A percentile compares a stretch with the other conserved stretches of the same genome.
These are phyloP conservation scores for Cylloceria caligata DNA, from an alignment of 2,888 invertebrate species.

Conservation along the genomic window DNA sequence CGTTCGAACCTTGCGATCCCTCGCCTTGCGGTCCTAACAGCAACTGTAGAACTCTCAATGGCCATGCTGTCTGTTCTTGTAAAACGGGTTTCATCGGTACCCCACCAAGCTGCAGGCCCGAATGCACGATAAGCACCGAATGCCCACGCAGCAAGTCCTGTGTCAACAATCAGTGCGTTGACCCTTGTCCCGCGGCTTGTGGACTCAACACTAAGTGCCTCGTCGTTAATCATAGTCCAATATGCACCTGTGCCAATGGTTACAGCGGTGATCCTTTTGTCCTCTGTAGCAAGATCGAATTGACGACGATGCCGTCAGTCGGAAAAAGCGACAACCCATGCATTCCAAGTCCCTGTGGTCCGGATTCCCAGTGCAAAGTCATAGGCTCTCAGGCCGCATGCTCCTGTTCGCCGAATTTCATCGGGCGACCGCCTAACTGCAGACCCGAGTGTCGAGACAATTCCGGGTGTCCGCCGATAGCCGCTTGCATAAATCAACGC, in stretches of 20 bases:
- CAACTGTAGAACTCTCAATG: conserved; percentile 90
- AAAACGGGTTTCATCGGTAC: conserved; percentile 91
- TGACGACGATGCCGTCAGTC: conserved; percentile 77
- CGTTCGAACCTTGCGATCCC: conserved; percentile 89
- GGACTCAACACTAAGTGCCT: conserved; percentile 93
- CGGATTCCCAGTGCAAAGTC: conserved; percentile 92
- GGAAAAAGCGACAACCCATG: conserved; percentile 88
- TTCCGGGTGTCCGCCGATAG: conserved; percentile 92
- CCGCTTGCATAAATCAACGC: conserved; percentile 92
- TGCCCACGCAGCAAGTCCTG: conserved; percentile 93
- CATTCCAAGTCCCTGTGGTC: conserved; percentile 93
- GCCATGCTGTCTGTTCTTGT: conserved; percentile 93
- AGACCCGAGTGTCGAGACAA: conserved; percentile 93
- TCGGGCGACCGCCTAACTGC: conserved; percentile 94
- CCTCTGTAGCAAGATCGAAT: conserved; percentile 87
- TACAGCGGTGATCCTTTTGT: conserved; percentile 93
- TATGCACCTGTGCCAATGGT: conserved; percentile 92
- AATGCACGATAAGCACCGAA: conserved; percentile 94
- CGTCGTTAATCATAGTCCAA: conserved; percentile 94
- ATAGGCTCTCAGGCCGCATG: conserved; percentile 94
- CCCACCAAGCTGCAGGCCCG: conserved; percentile 92
- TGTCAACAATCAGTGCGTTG: conserved; percentile 91
- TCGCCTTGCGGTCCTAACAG: conserved; percentile 95
- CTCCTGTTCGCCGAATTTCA: conserved; percentile 92
- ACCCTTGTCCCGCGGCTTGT: conserved; percentile 93